Base-by-base conservation (phyloP, 2,888 invertebrate species). In the Listrodromus nycthemerus region DNA sequence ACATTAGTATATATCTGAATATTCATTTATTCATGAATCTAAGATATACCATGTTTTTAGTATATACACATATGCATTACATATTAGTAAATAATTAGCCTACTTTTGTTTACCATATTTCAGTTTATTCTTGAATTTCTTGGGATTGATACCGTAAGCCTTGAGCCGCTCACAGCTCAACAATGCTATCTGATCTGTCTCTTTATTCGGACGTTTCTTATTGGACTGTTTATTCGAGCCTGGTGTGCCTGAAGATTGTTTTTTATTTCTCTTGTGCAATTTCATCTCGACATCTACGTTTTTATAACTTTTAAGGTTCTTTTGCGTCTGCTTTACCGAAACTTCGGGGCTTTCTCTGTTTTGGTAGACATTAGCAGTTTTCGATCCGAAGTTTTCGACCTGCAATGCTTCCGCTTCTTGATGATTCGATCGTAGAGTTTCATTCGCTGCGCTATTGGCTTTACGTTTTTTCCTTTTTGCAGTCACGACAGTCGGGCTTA, bases 121-220 rank as follows among this genome's bases (percentile, higher is more conserved):
- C 86, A 96, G 93, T 93, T 96, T 97, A 90, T 96, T 96, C 91
- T 96, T 96, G 89, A 97, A 97, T 92, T 97, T 98, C 90, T 97
- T 97, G 0, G 98, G 98, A 94, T 98, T 98, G 52, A 98, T 95
- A 75, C 98, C 99, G 92, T 97, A 99, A 0, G 98, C 98, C 90
- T 96, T 95, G 8, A 99, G 94, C 86, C 99, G 95, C 86, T 97
- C 96, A 92, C 98, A 97, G 1, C 97, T 90, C 70, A 92, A 77
- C 1, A 88, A 85, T 24, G 87, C 78, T n/a, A 91, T 81, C 63
- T 86, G 84, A 50, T 88, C 79, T n/a, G 74, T 80, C 0, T 78
- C 67, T 76, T 88, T 84, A 30, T 73, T 85, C 45, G 27, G 78
- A 61, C 69, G 86, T 83, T 70, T 69, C 48, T 76, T 85, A 83